Percentiles rank a stretch among this genome's conserved stretches.
phyloP scores from a whole-genome alignment of 2,797 vertebrate genomes.

The Bryconaethiops microstoma region DNA sequence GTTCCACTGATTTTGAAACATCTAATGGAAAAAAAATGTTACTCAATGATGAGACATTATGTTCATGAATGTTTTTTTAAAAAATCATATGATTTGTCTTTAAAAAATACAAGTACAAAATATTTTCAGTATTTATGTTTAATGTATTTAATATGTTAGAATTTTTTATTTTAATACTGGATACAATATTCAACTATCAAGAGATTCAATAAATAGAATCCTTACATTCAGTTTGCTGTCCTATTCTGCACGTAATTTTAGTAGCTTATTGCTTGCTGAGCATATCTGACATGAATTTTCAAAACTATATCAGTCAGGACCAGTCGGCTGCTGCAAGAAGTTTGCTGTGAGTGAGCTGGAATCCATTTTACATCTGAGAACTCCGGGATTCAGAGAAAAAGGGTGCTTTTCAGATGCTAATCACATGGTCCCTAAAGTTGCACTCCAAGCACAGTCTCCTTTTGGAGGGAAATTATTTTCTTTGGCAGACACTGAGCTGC shows the following conservation, averaged over 20 bases:
- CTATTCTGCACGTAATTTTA: slow-evolving; percentile 63
- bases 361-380: slow-evolving; percentile 43
- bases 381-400: slow-evolving; percentile 39
- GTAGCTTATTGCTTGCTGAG: slow-evolving; percentile 40
- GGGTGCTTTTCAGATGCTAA: slow-evolving; percentile 72
- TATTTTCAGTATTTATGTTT: too few relatives aligned
- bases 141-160: neutral
- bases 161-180: slow-evolving; percentile 19
- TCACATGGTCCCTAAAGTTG: slow-evolving; percentile 71
- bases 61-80: neutral
- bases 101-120: neutral
- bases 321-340: slow-evolving; percentile 40
- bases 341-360: slow-evolving; percentile 51
- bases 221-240: slow-evolving; percentile 40
- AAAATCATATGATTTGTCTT: neutral
- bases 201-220: slow-evolving; percentile 51
- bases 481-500: slow-evolving; percentile 66
- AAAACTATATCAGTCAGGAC: slow-evolving; percentile 40
- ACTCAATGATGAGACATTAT: slow-evolving; percentile 15
- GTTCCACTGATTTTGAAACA: slow-evolving; percentile 24
- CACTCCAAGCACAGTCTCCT: slow-evolving; percentile 62
- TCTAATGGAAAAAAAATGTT: slow-evolving; percentile 24
- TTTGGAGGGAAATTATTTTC: slow-evolving; percentile 69
- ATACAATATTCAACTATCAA: slow-evolving; percentile 36
- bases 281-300: slow-evolving; percentile 61